Percentiles rank a stretch among this genome's conserved stretches.
phyloP scores from a whole-genome alignment of 2,797 vertebrate genomes.

The Orientallactaga sibirica region DNA sequence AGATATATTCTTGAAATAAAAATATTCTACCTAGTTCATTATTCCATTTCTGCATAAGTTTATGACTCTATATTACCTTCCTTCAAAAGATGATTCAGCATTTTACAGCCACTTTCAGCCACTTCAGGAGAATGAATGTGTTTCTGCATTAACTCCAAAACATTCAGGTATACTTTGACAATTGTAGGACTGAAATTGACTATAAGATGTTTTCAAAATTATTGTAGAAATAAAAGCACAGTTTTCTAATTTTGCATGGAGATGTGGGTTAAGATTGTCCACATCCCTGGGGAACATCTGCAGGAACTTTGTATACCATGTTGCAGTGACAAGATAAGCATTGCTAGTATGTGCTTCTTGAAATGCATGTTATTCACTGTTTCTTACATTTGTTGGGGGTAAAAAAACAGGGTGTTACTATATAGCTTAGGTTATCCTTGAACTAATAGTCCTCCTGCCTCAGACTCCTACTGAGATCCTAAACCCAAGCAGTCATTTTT shows the following conservation, averaged over 20 bases:
- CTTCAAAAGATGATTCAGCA: slow-evolving; percentile 93
- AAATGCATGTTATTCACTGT: not conserved
- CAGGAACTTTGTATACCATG: not conserved
- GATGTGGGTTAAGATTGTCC: not conserved
- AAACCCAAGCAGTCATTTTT: not conserved
- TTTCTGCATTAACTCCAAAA: slow-evolving; percentile 95
- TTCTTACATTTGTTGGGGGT: slow-evolving; percentile 15
- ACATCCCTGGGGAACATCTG: not conserved
- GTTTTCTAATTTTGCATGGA: slow-evolving; percentile 26
- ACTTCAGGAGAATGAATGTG: slow-evolving; percentile 90
- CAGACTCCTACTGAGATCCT: not conserved
- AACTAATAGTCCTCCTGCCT: not conserved
- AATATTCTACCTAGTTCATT: not conserved
- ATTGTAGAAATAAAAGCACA: slow-evolving; percentile 31
- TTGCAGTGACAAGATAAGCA: slow-evolving; percentile 7
- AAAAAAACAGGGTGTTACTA: not conserved
- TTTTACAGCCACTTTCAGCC: slow-evolving; percentile 92
- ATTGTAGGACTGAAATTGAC: slow-evolving; percentile 92
- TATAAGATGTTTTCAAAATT: slow-evolving; percentile 83
- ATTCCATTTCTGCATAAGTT: fast-evolving
- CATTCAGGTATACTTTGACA: slow-evolving; percentile 96
- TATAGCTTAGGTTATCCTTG: not conserved
- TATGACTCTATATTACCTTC: slow-evolving; percentile 89
- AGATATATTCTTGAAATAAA: slow-evolving; percentile 1
- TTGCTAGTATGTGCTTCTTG: not conserved